These are phyloP conservation scores for Leucoraja erinaceus DNA, from an alignment of 2,113 vertebrate species.

Conservation along the genomic window DNA sequence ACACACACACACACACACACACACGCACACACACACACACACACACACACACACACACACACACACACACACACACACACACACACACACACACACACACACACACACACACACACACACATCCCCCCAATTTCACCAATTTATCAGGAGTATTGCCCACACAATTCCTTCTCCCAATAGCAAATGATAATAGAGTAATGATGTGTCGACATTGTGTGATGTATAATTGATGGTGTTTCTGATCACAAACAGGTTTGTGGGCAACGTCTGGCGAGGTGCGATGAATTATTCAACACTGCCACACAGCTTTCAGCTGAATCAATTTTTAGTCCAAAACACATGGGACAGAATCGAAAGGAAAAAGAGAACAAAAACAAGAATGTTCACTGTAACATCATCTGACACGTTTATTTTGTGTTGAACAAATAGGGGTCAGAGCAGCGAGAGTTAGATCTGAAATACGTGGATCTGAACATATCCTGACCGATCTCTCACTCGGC, in stretches of 20 bases:
- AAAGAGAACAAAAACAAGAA: no score
- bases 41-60: no score
- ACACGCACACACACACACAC: no score
- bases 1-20: no score
- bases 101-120: neutral
- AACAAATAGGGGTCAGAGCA: slow-evolving; percentile 21
- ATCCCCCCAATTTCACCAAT: neutral
- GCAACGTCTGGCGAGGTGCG: neutral
- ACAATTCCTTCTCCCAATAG: neutral
- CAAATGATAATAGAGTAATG: neutral
- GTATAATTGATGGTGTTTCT: neutral
- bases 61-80: no score
- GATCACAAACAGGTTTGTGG: slow-evolving; percentile 15
- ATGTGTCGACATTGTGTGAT: neutral
- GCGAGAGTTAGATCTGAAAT: neutral
- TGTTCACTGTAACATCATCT: slow-evolving; percentile 6
- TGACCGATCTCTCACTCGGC: neutral
- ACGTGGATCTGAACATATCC: neutral
- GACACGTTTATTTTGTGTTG: slow-evolving; percentile 1
- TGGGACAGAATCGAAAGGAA: neutral
- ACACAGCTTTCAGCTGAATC: slow-evolving; percentile 21
- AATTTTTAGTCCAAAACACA: slow-evolving; percentile 1
- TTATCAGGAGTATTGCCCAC: neutral
- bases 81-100: no score
- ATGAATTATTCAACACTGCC: slow-evolving; percentile 18